Evolutionary conservation across 2,113 vertebrate genomes (phyloP), one percentile per base, ranked within the genome.

Genomic region (Scartelaos histophorus): DNA sequence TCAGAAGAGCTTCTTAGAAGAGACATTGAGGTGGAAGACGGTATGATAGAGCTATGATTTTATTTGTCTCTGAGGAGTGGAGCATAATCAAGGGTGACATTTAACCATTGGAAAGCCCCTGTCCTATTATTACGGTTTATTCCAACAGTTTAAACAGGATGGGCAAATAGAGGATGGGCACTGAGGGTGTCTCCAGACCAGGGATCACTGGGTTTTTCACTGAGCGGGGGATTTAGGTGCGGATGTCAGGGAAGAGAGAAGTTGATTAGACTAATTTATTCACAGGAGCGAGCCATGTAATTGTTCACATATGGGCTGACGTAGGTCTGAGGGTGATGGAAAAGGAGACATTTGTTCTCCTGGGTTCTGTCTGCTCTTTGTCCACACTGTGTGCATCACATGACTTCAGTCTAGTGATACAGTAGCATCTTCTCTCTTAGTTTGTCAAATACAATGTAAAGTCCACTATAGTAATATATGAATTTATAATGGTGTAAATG

Each of bases 251-350:
- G 73, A 85, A 79, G 54, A 84, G 70, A 80, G 66, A 82, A 71
- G 70, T 72, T 85, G 79, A 88, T 85, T 75, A 78, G 77, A 67
- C 81, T 80, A 71, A 85, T 85, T 80, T 82, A 82, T 85, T 88
- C 79, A 85, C 29, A 1, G 76, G 81, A 85, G 81, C 74, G 77
- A 16, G 34, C 75, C 85, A 22, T 77, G 79, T 87, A 82, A 77
- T 83, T 74, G 74, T 72, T 89, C 24, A 78, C 83, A 84, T 78
- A 79, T 87, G 85, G 24, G 49, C 7, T 71, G 76, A 78, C 43
- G 49, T 86, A 66, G 29, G 57, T 21, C 70, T 61, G 47, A 71
- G 78, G 67, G 69, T 35, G 22, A 45, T 15, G 70, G 61, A 56
- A 70, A 25, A 72, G 49, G 7, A 61, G 43, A 49, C 43, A 61